These are phyloP conservation scores for Drosophila prosaltans DNA, from an alignment of 1,140 invertebrate species.

Conservation along the genomic window DNA sequence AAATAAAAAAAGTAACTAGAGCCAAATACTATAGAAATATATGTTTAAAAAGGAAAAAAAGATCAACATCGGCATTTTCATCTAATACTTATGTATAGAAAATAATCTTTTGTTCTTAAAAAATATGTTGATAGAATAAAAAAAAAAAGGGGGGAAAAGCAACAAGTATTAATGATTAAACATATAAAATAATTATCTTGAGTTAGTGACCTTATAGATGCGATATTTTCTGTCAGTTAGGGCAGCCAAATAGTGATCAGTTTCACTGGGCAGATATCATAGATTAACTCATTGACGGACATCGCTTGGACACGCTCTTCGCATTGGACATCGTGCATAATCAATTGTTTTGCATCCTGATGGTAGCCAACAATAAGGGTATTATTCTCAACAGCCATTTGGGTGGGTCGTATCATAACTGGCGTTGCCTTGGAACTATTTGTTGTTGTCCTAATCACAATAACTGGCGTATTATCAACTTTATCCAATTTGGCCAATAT, in stretches of 20 bases:
- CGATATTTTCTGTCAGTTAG: constrained; percentile 87
- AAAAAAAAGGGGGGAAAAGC: too few species aligned
- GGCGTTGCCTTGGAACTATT: constrained; percentile 87
- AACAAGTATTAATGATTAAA: too few species aligned
- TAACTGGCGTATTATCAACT: constrained; percentile 81
- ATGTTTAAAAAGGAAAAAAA: too few species aligned
- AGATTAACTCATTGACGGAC: constrained; percentile 85
- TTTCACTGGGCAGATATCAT: constrained; percentile 87
- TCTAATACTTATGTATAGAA: too few species aligned
- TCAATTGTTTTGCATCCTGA: constrained; percentile 86
- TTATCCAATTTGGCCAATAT: constrained; percentile 85
- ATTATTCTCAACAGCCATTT: constrained; percentile 84
- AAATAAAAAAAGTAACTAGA: too few species aligned
- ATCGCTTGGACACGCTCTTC: constrained; percentile 85
- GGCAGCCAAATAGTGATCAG: constrained; percentile 85
- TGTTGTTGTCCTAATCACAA: constrained; percentile 84
- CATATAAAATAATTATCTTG: background rate
- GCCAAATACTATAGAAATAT: too few species aligned
- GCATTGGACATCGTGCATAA: constrained; percentile 87
- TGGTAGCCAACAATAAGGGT: constrained; percentile 87
- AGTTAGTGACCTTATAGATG: constrained; percentile 84
- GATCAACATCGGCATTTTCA: too few species aligned
- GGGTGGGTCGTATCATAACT: constrained; percentile 86
- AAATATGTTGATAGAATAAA: too few species aligned
- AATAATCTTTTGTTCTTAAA: too few species aligned